Evolutionary conservation across 2,888 invertebrate genomes (phyloP).

Genomic region (Coronaproctus castanopsis): DNA sequence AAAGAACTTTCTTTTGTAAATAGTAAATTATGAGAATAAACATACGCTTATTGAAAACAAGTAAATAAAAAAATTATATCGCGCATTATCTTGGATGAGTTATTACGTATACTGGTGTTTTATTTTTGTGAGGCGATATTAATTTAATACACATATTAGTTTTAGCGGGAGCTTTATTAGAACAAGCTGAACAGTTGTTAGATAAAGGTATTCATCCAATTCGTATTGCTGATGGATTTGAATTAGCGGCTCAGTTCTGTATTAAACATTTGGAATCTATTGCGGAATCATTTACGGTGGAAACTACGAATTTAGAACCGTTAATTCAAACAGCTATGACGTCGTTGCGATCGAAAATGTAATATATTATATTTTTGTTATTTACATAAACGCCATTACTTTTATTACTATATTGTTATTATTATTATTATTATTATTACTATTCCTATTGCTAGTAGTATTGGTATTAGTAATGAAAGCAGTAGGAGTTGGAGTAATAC

Average conservation of each 20-base stretch:
- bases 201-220: conserved; percentile 98
- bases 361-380: conserved; percentile 20
- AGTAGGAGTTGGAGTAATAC: too few relatives aligned
- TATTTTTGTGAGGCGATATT: too few relatives aligned
- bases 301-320: conserved; percentile 62
- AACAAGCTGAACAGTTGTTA: conserved; percentile 76
- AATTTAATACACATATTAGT: conserved; percentile 33
- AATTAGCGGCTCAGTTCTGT: conserved; percentile 80
- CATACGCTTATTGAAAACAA: too few relatives aligned
- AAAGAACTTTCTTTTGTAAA: too few relatives aligned
- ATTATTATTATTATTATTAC: too few relatives aligned
- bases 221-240: conserved; percentile 94
- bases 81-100: too few relatives aligned
- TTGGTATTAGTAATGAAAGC: too few relatives aligned
- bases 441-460: too few relatives aligned
- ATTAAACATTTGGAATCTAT: conserved; percentile 66
- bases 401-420: too few relatives aligned
- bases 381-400: not conserved
- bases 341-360: conserved; percentile 92
- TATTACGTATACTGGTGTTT: too few relatives aligned
- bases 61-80: too few relatives aligned
- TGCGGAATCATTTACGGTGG: conserved; percentile 72
- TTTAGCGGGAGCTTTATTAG: conserved; percentile 68
- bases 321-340: conserved; percentile 92
- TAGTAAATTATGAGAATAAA: too few relatives aligned